Percentiles rank a stretch among this genome's conserved stretches.
Conservation (phyloP, 53 echinoderm and acorn worm species). For the Henricia sp. region DNA sequence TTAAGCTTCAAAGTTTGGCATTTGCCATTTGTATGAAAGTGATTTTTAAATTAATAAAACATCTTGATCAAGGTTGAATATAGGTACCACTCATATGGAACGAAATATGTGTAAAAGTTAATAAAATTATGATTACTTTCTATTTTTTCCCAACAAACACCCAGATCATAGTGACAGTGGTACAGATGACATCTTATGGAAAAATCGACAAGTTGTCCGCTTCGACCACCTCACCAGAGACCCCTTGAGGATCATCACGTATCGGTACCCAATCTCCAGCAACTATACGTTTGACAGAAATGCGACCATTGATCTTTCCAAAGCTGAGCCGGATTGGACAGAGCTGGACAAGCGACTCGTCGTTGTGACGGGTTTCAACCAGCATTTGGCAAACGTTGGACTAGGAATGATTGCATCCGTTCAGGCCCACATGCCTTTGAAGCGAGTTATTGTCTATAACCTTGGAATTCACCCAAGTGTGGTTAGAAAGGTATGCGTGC, state of each 20-base stretch:
- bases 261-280: slow-evolving; percentile 76
- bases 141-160: neutral
- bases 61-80: neutral
- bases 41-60: neutral
- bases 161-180: neutral
- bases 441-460: slow-evolving; percentile 54
- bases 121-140: too few species aligned
- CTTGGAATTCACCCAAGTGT: slow-evolving; percentile 41
- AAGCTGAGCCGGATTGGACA: slow-evolving; percentile 11
- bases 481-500: too few species aligned
- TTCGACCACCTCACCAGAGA: slow-evolving; percentile 77
- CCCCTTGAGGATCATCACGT: slow-evolving; percentile 63
- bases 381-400: slow-evolving; percentile 29
- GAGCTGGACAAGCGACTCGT: slow-evolving; percentile 37
- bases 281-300: slow-evolving; percentile 58
- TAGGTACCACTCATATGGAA: neutral
- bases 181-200: neutral
- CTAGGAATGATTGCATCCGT: slow-evolving; percentile 51
- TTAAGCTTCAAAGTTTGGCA: too few species aligned
- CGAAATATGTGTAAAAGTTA: neutral
- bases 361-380: slow-evolving; percentile 39
- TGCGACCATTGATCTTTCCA: slow-evolving; percentile 36
- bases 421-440: slow-evolving; percentile 64
- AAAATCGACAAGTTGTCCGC: slow-evolving; percentile 18
- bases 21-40: neutral